phyloP scores from a whole-genome alignment of 2,888 invertebrate genomes.

The Protophormia terraenovae region DNA sequence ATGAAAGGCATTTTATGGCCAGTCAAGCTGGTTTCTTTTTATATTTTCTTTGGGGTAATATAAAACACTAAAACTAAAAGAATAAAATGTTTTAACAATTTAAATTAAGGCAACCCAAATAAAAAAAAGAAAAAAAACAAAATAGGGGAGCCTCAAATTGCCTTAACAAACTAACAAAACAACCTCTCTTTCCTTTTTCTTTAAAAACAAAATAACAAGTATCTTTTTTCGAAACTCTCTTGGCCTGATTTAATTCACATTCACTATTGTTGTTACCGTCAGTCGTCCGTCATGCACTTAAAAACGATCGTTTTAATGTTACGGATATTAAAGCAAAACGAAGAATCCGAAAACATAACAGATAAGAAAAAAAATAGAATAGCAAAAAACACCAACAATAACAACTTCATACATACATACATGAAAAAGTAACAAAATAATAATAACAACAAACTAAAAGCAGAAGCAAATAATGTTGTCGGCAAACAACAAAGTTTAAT shows the following conservation, averaged over 20 bases:
- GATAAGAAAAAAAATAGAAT: conserved; percentile 11
- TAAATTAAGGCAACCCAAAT: conserved; percentile 11
- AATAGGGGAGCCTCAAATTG: neutral
- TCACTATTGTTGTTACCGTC: conserved; percentile 26
- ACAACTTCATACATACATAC: no score
- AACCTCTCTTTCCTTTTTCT: neutral
- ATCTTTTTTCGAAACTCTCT: conserved; percentile 10
- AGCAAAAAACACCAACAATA: conserved; percentile 55
- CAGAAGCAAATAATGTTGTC: conserved; percentile 70
- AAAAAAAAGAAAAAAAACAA: neutral
- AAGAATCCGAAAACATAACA: conserved; percentile 41
- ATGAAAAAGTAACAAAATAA: neutral
- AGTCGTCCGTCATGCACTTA: conserved; percentile 40
- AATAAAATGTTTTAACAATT: conserved; percentile 16
- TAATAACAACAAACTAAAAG: conserved; percentile 24
- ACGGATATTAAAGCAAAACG: conserved; percentile 58
- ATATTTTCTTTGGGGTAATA: no score
- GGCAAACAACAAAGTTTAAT: conserved; percentile 78
- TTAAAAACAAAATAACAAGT: neutral
- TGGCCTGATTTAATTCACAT: conserved; percentile 30
- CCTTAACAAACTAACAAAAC: neutral
- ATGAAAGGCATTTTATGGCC: conserved; percentile 63
- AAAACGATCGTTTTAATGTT: conserved; percentile 60
- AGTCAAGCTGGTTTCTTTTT: conserved; percentile 62
- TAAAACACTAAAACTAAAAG: neutral